Conservation (phyloP, 2,888 invertebrate species). For the Standfussiana lucernea region DNA sequence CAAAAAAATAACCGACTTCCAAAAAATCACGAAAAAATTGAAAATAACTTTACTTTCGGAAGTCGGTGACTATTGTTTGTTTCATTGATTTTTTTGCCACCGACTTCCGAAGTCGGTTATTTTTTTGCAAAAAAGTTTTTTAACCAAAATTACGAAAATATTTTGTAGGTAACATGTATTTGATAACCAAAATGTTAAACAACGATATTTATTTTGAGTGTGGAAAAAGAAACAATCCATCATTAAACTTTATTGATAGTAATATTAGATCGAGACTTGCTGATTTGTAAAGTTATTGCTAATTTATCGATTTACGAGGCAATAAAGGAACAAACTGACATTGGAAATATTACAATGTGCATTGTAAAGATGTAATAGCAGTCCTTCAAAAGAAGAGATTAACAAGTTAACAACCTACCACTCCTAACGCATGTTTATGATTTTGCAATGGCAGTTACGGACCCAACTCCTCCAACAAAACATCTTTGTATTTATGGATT, state of each 20-base stretch:
- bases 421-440: background rate
- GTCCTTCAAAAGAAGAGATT: background rate
- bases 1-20: too few relatives aligned
- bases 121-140: too few relatives aligned
- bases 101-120: too few relatives aligned
- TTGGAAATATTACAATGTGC: slow-evolving; percentile 7
- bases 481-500: background rate
- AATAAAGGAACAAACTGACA: slow-evolving; percentile 20
- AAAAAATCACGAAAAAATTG: too few relatives aligned
- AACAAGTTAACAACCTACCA: background rate
- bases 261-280: background rate
- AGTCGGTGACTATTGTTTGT: too few relatives aligned
- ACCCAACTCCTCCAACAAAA: background rate
- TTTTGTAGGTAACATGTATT: background rate
- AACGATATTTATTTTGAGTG: background rate
- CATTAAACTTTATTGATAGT: slow-evolving; percentile 5
- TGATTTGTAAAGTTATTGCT: slow-evolving; percentile 11
- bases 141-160: background rate
- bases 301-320: slow-evolving; percentile 12
- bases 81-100: too few relatives aligned
- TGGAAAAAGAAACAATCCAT: background rate
- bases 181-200: background rate
- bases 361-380: slow-evolving; percentile 11
- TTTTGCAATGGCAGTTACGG: background rate
- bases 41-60: too few relatives aligned